Base-by-base conservation (phyloP, 30 jellyfish, hydroid and myxozoan genomes). In the Hydractinia symbiolongicarpus region DNA sequence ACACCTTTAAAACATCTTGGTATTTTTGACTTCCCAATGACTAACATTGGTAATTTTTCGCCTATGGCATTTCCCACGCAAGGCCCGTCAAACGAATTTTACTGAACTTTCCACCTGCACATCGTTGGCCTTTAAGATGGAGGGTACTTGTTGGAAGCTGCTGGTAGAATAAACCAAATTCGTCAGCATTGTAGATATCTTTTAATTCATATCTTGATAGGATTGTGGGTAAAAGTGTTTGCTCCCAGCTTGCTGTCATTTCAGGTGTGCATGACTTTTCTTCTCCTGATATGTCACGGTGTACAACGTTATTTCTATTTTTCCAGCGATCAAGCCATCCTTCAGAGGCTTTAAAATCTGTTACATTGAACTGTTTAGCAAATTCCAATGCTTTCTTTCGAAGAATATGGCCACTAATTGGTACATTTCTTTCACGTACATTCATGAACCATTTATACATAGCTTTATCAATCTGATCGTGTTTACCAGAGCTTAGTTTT, bases 281-380 rank as follows among this genome's bases (percentile, higher is more conserved):
- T 53, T 85, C 88, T 4, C 89, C 62, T 16, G 88, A 78, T 14
- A 84, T 66, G 20, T 69, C 55, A 52, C 81, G 60, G 67, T 51
- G 58, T n/a, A 69, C 57, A 55, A 82, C 81, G 15, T 67, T 60
- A 67, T 83, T 15, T 56, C 89, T 62, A 16, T 49, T 77, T 55
- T 84, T 84, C 93, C 87, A 84, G n/a, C 78, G 78, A 61, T 78
- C 84, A 9, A 76, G 82, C 93, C 89, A 84, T 13, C 89, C 93
- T 61, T 61, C 89, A 19, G 90, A 72, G 17, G 86, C 90, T 54
- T 76, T 53, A 53, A 83, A 83, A 74, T 55, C 85, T 53, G 85
- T 56, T 50, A 76, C 16, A 11, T 64, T 55, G 82, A 78, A 51
- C 54, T 84, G 77, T 56, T 76, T 84, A 5, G 89, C 93, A 78